phyloP scores from a whole-genome alignment of 2,888 invertebrate species.

The Hypselothyrea guttata region DNA sequence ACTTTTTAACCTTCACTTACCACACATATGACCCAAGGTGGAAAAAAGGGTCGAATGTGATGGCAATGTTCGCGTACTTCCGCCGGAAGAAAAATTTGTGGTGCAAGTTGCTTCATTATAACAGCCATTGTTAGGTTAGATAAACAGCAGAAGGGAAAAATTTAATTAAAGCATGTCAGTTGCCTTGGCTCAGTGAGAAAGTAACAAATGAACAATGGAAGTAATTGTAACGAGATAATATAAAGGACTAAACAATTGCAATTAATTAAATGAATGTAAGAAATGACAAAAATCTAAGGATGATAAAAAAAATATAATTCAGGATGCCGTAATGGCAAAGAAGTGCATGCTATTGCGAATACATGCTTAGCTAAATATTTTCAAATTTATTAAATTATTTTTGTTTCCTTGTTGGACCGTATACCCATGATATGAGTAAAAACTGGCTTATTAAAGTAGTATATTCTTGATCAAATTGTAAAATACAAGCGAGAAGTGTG shows the following conservation, averaged over 20 bases:
- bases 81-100: constrained; percentile 39
- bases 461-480: no score
- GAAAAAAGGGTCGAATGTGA: constrained; percentile 28
- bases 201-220: constrained; percentile 23
- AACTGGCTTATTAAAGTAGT: no score
- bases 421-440: no score
- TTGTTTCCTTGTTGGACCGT: no score
- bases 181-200: constrained; percentile 19
- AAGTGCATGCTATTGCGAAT: no score
- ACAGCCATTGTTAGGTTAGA: constrained; percentile 44
- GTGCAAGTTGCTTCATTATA: constrained; percentile 64
- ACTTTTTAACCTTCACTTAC: neutral
- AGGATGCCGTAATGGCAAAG: no score
- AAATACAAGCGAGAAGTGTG: no score
- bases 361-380: no score
- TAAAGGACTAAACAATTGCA: constrained; percentile 10
- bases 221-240: neutral
- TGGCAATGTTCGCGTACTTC: constrained; percentile 44
- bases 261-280: constrained; percentile 3
- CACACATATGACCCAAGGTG: constrained; percentile 35
- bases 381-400: no score
- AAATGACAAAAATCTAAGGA: no score
- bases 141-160: constrained; percentile 38
- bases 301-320: no score
- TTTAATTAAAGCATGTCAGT: constrained; percentile 51